phyloP scores from a whole-genome alignment of 2,113 vertebrate species.

The Gopherus evgoodei region DNA sequence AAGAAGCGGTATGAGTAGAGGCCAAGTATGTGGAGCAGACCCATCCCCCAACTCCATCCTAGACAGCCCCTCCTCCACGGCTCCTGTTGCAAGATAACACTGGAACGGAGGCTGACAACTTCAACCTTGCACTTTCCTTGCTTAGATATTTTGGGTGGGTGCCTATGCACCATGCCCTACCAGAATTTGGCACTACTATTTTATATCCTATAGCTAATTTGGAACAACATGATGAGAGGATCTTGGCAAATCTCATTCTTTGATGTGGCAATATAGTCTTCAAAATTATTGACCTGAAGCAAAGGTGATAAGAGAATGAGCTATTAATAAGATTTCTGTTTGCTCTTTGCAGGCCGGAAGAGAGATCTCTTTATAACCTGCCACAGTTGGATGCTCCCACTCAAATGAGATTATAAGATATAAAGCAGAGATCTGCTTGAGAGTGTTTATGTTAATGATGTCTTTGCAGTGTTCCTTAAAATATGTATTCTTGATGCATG shows the following conservation, averaged over 20 bases:
- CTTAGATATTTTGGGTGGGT: not conserved
- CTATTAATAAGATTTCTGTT: not conserved
- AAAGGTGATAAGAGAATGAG: fast-evolving
- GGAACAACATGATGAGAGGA: fast-evolving
- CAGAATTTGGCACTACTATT: not conserved
- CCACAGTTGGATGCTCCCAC: not conserved
- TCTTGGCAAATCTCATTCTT: not conserved
- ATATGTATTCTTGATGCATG: not conserved
- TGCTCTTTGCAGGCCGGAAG: not conserved
- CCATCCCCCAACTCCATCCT: not conserved
- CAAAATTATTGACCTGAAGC: not conserved
- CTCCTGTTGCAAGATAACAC: not conserved
- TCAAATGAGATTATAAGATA: not conserved
- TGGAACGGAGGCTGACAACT: not conserved
- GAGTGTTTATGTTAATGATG: not conserved
- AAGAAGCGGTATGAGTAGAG: not conserved
- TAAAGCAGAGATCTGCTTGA: not conserved
- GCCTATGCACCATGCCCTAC: not conserved
- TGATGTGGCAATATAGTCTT: not conserved
- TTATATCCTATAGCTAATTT: not conserved
- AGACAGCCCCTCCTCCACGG: not conserved
- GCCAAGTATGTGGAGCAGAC: not conserved
- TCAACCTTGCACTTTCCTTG: not conserved
- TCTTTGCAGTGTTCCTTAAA: not conserved
- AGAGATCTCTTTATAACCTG: not conserved